Conservation (phyloP, 1,140 invertebrate genomes). For the Melipona quadrifasciata region DNA sequence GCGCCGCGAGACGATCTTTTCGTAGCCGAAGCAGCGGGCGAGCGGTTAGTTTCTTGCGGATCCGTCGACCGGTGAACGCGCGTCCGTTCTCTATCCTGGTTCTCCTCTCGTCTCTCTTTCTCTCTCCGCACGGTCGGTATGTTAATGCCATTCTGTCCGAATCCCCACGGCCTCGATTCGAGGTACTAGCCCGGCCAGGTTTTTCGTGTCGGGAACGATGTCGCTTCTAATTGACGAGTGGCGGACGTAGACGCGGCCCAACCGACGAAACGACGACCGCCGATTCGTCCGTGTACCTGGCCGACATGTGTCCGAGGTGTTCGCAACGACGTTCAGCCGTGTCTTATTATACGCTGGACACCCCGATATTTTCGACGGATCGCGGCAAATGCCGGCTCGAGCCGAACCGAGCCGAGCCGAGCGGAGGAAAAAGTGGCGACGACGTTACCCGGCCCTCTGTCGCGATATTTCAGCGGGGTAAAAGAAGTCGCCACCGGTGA, state of each 20-base stretch:
- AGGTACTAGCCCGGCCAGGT: slow-evolving; percentile 70
- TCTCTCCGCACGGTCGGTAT: slow-evolving; percentile 63
- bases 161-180: slow-evolving; percentile 70
- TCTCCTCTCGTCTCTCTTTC: neutral
- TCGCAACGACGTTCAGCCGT: slow-evolving; percentile 64
- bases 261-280: slow-evolving; percentile 17
- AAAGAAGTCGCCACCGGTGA: slow-evolving; percentile 13
- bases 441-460: neutral
- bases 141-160: slow-evolving; percentile 77
- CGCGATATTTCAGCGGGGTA: slow-evolving; percentile 15
- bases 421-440: slow-evolving; percentile 33
- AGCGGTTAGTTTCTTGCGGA: slow-evolving; percentile 62
- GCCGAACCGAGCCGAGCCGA: too few species aligned
- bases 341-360: slow-evolving; percentile 72
- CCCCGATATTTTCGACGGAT: slow-evolving; percentile 67
- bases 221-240: slow-evolving; percentile 79
- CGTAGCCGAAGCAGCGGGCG: neutral
- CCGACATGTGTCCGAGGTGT: slow-evolving; percentile 76
- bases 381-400: slow-evolving; percentile 60
- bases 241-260: slow-evolving; percentile 55
- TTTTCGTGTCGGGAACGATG: slow-evolving; percentile 71
- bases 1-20: neutral
- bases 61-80: slow-evolving; percentile 17
- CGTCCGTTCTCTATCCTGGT: slow-evolving; percentile 1
- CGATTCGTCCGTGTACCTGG: slow-evolving; percentile 36